Conservation (phyloP, 1,140 invertebrate genomes). For the Drosophila melanogaster region Release_6_plus_ISO1_MT NC_004354.4:9376501-9377000, state of each 20-base stretch:
- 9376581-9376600: too few relatives aligned
- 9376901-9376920: background rate
- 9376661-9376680: background rate
- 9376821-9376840: background rate
- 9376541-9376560: too few relatives aligned
- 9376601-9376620: background rate
- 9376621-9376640: background rate
- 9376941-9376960: too few relatives aligned
- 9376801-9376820: background rate
- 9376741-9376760: conserved; percentile 30
- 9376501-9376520: too few relatives aligned
- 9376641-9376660: conserved; percentile 8
- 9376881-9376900: background rate
- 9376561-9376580: too few relatives aligned
- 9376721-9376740: conserved; percentile 34
- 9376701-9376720: conserved; percentile 33
- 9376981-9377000: background rate
- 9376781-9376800: background rate
- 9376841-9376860: background rate
- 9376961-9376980: too few relatives aligned
- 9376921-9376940: too few relatives aligned
- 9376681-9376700: conserved; percentile 20
- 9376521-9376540: too few relatives aligned
- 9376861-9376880: too few relatives aligned
- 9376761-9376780: conserved; percentile 13